Evolutionary conservation across 2,888 invertebrate genomes (phyloP), one percentile per base, ranked within the genome.

Genomic region (Meteorus colon): DNA sequence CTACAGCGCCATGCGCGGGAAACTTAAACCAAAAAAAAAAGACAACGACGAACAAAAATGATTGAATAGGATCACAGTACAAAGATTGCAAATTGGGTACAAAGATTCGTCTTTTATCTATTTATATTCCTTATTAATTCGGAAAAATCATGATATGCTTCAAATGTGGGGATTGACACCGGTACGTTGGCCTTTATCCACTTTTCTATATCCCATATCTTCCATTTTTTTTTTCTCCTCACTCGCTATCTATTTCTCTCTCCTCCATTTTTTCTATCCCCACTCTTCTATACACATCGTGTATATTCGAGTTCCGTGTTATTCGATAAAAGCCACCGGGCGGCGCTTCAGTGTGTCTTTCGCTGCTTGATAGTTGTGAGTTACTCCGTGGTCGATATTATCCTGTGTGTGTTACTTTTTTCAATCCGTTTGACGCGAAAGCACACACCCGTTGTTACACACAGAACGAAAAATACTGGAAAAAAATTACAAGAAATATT

Each of bases 261-360:
- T 19, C 48, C 48, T 1, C n/a, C 19, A 19, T 24, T 55, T 19
- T 19, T 55, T 55, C 19, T 19, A 55, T 55, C 51, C 51, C 31
- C 69, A 48, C 67, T 34, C 34, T 34, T 12, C 19, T 67, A 10
- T 6, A 14, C 10, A 31, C 37, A 6, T 45, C 67, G 45, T n/a
- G 45, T 45, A n/a, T 55, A 16, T 29, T 29, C 69, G 51, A 48
- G 55, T 55, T 19, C 19, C 55, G 51, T 48, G 48, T 69, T 65
- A 37, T 19, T 69, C 48, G 31, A 69, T 69, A 69, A 69, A 69
- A 69, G 69, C 69, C 55, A 69, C 69, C 51, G 69, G 48, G 48
- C 48, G 69, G 31, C 31, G 69, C 69, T 51, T 69, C 69, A 51
- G 51, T 34, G 51, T 55, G 51, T 31, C 29, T 69, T 29, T 69